Conservation (phyloP, 2,797 vertebrate genomes). For the Mastacembelus armatus region DNA sequence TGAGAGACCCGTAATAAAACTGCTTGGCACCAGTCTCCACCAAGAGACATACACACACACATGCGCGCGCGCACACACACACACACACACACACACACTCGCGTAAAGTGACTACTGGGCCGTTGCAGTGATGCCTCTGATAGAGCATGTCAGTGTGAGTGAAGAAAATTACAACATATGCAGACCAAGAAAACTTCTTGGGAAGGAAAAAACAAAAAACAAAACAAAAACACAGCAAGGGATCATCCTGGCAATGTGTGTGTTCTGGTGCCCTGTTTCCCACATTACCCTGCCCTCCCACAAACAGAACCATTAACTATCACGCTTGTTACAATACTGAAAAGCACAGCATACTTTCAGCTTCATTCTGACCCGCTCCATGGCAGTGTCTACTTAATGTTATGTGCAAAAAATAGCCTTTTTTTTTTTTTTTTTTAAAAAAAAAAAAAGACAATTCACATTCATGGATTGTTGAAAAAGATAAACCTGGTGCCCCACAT, state of each 20-base stretch:
- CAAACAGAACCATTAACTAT: conserved; percentile 7
- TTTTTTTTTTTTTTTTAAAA: conserved; percentile 21
- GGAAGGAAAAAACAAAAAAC: not conserved
- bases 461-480: conserved; percentile 77
- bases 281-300: not conserved
- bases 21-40: conserved; percentile 79
- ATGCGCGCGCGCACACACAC: conserved; percentile 14
- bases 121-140: conserved; percentile 56
- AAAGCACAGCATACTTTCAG: conserved; percentile 52
- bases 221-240: conserved; percentile 21
- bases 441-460: conserved; percentile 74
- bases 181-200: conserved; percentile 14
- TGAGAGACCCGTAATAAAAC: conserved; percentile 75
- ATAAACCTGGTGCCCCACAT: conserved; percentile 8
- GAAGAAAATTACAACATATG: conserved; percentile 37
- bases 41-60: conserved; percentile 35
- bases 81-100: conserved; percentile 26
- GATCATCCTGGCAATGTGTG: conserved; percentile 43
- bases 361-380: conserved; percentile 62
- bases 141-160: conserved; percentile 38
- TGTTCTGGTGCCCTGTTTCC: conserved; percentile 7
- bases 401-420: conserved; percentile 71
- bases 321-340: conserved; percentile 47
- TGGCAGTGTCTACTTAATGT: conserved; percentile 75
- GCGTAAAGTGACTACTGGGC: conserved; percentile 57